Base-by-base conservation (phyloP, 2,797 vertebrate genomes). In the Glyptemys insculpta region DNA sequence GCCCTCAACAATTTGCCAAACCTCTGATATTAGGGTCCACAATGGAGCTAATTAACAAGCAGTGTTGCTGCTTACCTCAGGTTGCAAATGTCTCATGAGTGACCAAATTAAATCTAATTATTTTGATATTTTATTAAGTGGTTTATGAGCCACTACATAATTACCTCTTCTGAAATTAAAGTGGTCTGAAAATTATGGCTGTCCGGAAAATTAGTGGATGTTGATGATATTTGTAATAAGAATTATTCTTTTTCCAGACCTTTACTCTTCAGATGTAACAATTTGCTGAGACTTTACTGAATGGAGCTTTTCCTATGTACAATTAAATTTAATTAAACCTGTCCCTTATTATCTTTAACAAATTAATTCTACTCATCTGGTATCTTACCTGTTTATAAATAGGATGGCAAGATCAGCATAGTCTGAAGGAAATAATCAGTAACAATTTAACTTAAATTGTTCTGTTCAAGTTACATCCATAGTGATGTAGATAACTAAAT, bases 61-160 rank as follows among this genome's bases (percentile, higher is more conserved):
- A 88, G 57, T 65, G 49, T 92, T 52, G 88, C 85, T 97, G 88
- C 91, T 91, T 97, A 95, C 91, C 89, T 96, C 89, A 95, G 74
- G 79, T 57, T 95, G 72, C 80, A 92, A 92, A 53, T 95, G 57
- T 86, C 78, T 87, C 50, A 8, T 97, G 50, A 87, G 80, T 92
- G 78, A 92, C 57, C 90, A 97, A 95, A 96, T 94, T 94, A 96
- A 97, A 96, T 93, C 47, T 97, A 96, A 97, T 97, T 95, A 97
- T 97, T 97, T 93, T 96, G 91, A 56, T 97, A 94, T 92, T 94
- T 80, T 96, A 85, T 96, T 95, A 97, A 97, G 86, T 89, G 79
- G 25, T 91, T 86, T 95, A 29, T 85, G 68, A 81, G 88, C 50
- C 59, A 88, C 94, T 95, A 93, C 56, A 37, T 94, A 93, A 97